Evolutionary conservation across 1,140 invertebrate genomes (phyloP), one percentile per base, ranked within the genome.

Genomic region (Vanessa atalanta): DNA sequence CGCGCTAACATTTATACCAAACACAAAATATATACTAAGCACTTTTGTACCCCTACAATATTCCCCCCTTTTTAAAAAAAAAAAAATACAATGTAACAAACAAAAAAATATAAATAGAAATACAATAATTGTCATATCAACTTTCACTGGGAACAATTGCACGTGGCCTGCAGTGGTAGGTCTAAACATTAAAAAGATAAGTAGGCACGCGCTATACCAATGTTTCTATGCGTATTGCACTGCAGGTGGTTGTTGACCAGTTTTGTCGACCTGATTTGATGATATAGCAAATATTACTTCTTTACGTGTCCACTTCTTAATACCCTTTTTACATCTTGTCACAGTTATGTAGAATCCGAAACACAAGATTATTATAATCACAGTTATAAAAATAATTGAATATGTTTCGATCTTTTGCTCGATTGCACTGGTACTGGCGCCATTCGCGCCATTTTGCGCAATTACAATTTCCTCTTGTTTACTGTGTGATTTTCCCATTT

Each of bases 31-130:
- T 5, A 31, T 31, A 31, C 26, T 31, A 31, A 31, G 26, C 26
- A 31, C 26, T 31, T 31, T 31, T 31, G 26, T 51, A 51, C 50
- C 50, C 50, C 50, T 51, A 51, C 50, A 51, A 51, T 51, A 51
- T 51, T 51, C 50, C 50, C 50, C 50, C 50, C n/a, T n/a, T 51
- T 51, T 51, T 51, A 15, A 14, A 51, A 51, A 48, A 48, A 48
- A 48, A 4, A 48, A 3, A 48, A 48, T 48, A 9, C 2, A 48
- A 48, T 6, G 7, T n/a, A n/a, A n/a, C n/a, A n/a, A n/a, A n/a
- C n/a, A 48, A 48, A 48, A 14, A 48, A 48, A 48, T 48, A 48
- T 48, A 48, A 48, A 48, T 48, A 48, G 47, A 48, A 48, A 48
- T 48, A 48, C 47, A 48, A 48, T 48, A 48, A 48, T 48, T 48